phyloP scores from a whole-genome alignment of 2,888 invertebrate genomes.

The Mesorhabditis belari region DNA sequence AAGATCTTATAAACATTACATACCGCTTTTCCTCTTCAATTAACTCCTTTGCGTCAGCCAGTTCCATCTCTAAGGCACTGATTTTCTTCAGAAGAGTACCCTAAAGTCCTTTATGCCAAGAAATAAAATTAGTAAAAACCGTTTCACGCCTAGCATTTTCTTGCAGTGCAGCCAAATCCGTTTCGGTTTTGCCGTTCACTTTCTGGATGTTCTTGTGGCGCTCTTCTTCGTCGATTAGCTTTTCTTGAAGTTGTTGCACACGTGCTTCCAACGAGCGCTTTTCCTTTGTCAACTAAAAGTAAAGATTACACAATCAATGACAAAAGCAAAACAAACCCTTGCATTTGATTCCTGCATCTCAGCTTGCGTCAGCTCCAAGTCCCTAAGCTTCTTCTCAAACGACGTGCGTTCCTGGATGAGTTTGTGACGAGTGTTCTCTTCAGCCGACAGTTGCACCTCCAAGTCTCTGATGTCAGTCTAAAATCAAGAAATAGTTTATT shows the following conservation, averaged over 20 bases:
- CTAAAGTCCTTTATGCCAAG: too few species aligned
- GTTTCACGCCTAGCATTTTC: too few species aligned
- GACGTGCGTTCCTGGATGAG: conserved; percentile 94
- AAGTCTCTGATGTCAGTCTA: conserved; percentile 46
- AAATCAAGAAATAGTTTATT: too few species aligned
- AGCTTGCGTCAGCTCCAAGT: conserved; percentile 11
- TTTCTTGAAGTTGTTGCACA: conserved; percentile 79
- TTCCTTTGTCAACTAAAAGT: conserved; percentile 78
- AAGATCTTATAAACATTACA: too few species aligned
- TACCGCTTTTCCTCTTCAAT: too few species aligned
- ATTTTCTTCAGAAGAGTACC: conserved; percentile 80
- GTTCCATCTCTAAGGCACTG: conserved; percentile 74
- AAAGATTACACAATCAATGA: too few species aligned
- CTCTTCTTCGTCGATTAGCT: conserved; percentile 93
- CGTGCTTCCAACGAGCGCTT: conserved; percentile 89
- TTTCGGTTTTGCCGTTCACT: conserved; percentile 82
- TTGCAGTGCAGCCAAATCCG: too few species aligned
- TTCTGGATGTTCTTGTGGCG: conserved; percentile 65
- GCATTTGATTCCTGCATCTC: conserved; percentile 17
- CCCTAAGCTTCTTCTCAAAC: conserved; percentile 75
- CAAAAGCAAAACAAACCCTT: too few species aligned
- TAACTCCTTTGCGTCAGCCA: conserved; percentile 57
- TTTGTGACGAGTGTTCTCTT: conserved; percentile 90
- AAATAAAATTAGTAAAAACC: too few species aligned
- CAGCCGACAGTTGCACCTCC: conserved; percentile 72